Evolutionary conservation across 2,113 vertebrate genomes (phyloP).

Genomic region (Ardeotis arabs): DNA sequence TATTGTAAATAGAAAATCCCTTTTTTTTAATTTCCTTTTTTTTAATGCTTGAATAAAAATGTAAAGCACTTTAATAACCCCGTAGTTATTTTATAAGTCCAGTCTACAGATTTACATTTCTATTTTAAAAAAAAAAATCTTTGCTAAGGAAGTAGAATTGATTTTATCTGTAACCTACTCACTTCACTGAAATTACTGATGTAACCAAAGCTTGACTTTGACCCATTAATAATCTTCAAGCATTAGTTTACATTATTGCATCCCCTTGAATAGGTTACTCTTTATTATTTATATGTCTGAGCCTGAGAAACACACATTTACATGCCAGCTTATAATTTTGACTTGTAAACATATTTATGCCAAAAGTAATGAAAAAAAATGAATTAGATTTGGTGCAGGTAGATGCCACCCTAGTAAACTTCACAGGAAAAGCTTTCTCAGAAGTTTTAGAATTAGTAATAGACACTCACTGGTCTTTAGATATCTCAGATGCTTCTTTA

Average conservation of each 20-base stretch:
- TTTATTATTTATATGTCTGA: not conserved
- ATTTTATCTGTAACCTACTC: not conserved
- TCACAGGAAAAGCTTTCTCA: not conserved
- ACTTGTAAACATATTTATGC: not conserved
- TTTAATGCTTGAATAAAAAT: too few species aligned
- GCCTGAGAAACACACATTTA: not conserved
- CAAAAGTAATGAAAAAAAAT: not conserved
- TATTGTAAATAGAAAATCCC: not conserved
- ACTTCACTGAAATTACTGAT: not conserved
- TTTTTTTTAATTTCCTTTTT: too few species aligned
- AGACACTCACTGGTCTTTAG: not conserved
- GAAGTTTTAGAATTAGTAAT: not conserved
- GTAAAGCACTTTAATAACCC: too few species aligned
- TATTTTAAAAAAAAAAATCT: not conserved
- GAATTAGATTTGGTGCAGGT: not conserved
- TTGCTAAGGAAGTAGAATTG: not conserved
- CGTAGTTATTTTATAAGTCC: too few species aligned
- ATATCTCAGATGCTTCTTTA: not conserved
- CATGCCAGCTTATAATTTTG: not conserved
- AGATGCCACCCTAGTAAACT: not conserved
- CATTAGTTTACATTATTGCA: not conserved
- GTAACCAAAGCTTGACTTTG: not conserved
- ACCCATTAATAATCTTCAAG: not conserved
- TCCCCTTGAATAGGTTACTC: not conserved
- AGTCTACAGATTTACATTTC: too few species aligned